Percentiles rank a stretch among this genome's conserved stretches.
These are phyloP conservation scores for Galaxea fascicularis DNA, from an alignment of 92 coral and sea anemone species.

Conservation along the genomic window DNA sequence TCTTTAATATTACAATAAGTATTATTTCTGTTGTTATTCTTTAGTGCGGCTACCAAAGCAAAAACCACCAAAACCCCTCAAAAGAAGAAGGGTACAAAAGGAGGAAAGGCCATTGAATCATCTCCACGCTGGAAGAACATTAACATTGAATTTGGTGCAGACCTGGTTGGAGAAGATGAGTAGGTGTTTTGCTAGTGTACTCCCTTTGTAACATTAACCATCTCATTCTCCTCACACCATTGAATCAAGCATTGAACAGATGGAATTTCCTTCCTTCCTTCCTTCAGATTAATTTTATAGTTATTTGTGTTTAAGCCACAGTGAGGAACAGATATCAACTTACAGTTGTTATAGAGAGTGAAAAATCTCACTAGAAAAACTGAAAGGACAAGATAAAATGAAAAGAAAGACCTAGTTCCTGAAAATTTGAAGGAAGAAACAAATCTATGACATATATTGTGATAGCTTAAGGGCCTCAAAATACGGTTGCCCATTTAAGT, in stretches of 20 bases:
- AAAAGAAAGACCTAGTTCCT: neutral
- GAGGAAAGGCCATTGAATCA: constrained; percentile 77
- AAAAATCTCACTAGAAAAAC: neutral
- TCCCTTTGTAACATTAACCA: neutral
- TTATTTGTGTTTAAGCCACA: too few relatives aligned
- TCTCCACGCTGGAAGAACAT: constrained; percentile 97
- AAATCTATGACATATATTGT: too few relatives aligned
- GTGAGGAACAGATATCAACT: neutral
- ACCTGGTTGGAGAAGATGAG: constrained; percentile 80
- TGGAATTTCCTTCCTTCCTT: too few relatives aligned
- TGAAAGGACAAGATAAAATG: neutral
- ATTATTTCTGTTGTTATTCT: constrained; percentile 21
- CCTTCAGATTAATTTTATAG: too few relatives aligned
- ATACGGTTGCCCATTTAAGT: too few relatives aligned
- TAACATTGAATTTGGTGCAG: constrained; percentile 85
- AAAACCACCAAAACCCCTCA: constrained; percentile 71
- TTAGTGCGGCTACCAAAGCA: constrained; percentile 75
- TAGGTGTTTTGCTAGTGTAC: constrained; percentile 41
- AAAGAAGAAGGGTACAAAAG: constrained; percentile 85
- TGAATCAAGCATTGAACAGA: too few relatives aligned
- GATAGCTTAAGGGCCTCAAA: too few relatives aligned
- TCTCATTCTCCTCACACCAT: too few relatives aligned
- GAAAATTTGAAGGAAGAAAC: neutral
- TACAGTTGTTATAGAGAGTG: constrained; percentile 16
- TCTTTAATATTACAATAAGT: neutral